A percentile compares a stretch with the other conserved stretches of the same genome.
Conservation (phyloP, 2,797 vertebrate species). For the Paguma larvata region DNA sequence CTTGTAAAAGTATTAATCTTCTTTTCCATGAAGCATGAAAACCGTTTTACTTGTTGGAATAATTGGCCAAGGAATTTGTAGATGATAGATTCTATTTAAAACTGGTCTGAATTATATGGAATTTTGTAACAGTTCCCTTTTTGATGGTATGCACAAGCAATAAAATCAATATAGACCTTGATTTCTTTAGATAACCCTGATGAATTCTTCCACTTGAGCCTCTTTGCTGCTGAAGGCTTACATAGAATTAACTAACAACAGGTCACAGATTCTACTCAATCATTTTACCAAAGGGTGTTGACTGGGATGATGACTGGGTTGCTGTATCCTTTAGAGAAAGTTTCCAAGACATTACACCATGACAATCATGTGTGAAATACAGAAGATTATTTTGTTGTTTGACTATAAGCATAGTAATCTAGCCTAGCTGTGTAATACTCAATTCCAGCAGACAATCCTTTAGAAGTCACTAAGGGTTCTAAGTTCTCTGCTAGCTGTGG, state of each 20-base stretch:
- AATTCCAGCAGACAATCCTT: background rate
- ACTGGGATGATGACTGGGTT: background rate
- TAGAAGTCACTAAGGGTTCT: background rate
- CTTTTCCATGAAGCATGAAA: conserved; percentile 14
- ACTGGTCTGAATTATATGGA: conserved; percentile 5
- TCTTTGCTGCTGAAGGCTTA: conserved; percentile 18
- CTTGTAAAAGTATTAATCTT: conserved; percentile 47
- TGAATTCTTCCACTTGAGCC: conserved; percentile 1
- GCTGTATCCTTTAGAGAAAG: background rate
- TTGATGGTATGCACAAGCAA: conserved; percentile 1
- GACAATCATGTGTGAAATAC: background rate
- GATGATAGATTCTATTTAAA: conserved; percentile 29
- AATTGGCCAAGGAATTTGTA: conserved; percentile 52
- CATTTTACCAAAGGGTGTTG: background rate
- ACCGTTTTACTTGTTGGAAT: conserved; percentile 7
- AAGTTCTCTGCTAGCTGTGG: background rate
- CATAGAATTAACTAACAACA: background rate
- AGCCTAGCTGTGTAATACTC: background rate
- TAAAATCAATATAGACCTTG: conserved; percentile 21
- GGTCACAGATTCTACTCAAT: background rate
- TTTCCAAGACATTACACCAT: background rate
- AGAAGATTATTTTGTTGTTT: conserved; percentile 13
- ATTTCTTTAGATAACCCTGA: conserved; percentile 49
- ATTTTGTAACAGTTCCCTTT: conserved; percentile 47
- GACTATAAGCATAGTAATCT: background rate